Percentiles rank a stretch among this genome's conserved stretches.
These are phyloP conservation scores for Trachelipus rathkii DNA, from an alignment of 1,140 invertebrate genomes.

Conservation along the genomic window DNA sequence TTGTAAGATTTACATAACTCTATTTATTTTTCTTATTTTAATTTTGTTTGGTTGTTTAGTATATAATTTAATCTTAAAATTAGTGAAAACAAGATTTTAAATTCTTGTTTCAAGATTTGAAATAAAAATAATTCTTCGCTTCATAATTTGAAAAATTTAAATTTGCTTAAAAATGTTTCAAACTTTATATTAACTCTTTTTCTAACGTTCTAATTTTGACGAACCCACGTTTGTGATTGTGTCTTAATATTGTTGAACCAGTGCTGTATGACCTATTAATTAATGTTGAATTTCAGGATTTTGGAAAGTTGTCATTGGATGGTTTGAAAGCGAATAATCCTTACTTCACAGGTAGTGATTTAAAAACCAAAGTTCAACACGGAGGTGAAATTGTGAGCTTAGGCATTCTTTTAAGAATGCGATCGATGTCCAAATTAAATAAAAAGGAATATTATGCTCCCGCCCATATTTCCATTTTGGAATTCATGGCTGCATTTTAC, in stretches of 20 bases:
- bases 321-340: slow-evolving; percentile 34
- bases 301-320: slow-evolving; percentile 43
- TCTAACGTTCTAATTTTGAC: neutral
- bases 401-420: slow-evolving; percentile 43
- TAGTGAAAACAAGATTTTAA: no score
- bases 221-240: neutral
- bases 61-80: no score
- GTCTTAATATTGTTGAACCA: neutral
- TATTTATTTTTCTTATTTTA: no score
- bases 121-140: no score
- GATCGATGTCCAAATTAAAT: slow-evolving; percentile 45
- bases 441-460: slow-evolving; percentile 52
- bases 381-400: slow-evolving; percentile 42
- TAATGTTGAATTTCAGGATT: slow-evolving; percentile 36
- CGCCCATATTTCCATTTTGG: slow-evolving; percentile 54
- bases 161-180: no score
- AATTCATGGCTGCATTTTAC: slow-evolving; percentile 58
- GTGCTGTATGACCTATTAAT: neutral
- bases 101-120: no score
- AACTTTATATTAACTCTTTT: neutral
- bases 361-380: slow-evolving; percentile 41
- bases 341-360: slow-evolving; percentile 41
- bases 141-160: no score
- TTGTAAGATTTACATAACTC: no score
- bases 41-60: no score